These are phyloP conservation scores for Scomber japonicus DNA, from an alignment of 2,113 vertebrate genomes.

Conservation along the genomic window DNA sequence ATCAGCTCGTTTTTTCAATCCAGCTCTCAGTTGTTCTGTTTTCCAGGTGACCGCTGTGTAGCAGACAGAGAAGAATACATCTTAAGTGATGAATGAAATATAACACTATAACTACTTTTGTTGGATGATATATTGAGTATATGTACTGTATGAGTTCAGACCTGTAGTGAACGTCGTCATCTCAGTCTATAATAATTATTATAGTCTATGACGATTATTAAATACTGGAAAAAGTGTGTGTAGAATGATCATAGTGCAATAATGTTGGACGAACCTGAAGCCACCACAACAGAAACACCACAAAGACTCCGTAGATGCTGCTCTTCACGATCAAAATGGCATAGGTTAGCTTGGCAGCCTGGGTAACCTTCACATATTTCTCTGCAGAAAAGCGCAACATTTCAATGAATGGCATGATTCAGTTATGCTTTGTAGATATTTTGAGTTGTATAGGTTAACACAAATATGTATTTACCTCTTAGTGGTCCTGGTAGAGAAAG, in stretches of 20 bases:
- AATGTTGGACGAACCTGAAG: conserved; percentile 58
- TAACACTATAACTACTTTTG: no score
- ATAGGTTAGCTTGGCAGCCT: conserved; percentile 69
- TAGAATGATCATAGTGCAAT: no score
- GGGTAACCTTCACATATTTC: conserved; percentile 13
- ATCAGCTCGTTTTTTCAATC: background rate
- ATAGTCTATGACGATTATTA: no score
- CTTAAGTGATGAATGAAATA: background rate
- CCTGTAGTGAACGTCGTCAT: no score
- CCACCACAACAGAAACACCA: conserved; percentile 63
- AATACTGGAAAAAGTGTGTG: no score
- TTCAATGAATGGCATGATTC: background rate
- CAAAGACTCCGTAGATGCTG: conserved; percentile 65
- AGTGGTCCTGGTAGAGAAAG: conserved; percentile 12
- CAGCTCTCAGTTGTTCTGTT: conserved; percentile 1
- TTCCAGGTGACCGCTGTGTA: background rate
- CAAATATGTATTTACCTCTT: conserved; percentile 24
- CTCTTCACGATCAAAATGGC: conserved; percentile 64
- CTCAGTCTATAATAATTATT: no score
- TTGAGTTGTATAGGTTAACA: background rate
- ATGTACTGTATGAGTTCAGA: no score
- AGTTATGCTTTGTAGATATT: background rate
- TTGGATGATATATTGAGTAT: no score
- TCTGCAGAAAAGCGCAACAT: conserved; percentile 42
- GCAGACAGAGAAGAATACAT: background rate